A percentile compares a stretch with the other conserved stretches of the same genome.
These are phyloP conservation scores for Latheticus oryzae DNA, from an alignment of 2,888 invertebrate genomes.

Conservation along the genomic window DNA sequence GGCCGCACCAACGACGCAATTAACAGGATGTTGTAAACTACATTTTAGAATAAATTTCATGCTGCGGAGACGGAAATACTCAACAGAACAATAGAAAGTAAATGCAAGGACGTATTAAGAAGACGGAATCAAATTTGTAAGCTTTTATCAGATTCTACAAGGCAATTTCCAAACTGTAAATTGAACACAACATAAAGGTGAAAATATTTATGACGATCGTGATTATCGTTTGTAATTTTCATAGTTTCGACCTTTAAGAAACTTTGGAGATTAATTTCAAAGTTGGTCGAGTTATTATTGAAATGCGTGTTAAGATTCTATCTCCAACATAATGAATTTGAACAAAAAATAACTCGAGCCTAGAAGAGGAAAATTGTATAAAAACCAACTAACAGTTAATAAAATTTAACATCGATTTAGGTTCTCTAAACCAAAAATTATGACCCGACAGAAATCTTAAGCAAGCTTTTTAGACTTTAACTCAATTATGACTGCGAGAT, in stretches of 20 bases:
- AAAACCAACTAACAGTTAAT: too few species aligned
- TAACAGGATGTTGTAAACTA: constrained; percentile 48
- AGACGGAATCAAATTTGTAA: constrained; percentile 37
- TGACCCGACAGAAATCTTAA: too few species aligned
- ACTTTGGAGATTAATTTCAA: not conserved
- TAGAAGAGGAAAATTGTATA: too few species aligned
- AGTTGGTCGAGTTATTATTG: constrained; percentile 14
- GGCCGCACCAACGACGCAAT: constrained; percentile 55
- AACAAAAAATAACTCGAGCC: constrained; percentile 6
- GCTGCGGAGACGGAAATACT: constrained; percentile 38
- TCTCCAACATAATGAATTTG: constrained; percentile 21
- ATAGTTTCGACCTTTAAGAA: not conserved
- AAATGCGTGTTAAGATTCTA: constrained; percentile 25
- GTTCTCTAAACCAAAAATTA: too few species aligned
- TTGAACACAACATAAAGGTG: constrained; percentile 19
- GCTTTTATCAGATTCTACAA: constrained; percentile 24
- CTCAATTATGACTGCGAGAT: too few species aligned
- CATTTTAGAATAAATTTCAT: constrained; percentile 42
- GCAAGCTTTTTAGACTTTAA: too few species aligned
- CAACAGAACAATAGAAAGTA: constrained; percentile 37
- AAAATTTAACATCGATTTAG: too few species aligned
- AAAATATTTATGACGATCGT: constrained; percentile 19
- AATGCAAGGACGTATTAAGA: constrained; percentile 28
- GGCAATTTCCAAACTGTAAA: constrained; percentile 28
- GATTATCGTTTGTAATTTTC: constrained; percentile 3